These are phyloP conservation scores for Steatornis caripensis DNA, from an alignment of 2,113 vertebrate genomes.

Conservation along the genomic window DNA sequence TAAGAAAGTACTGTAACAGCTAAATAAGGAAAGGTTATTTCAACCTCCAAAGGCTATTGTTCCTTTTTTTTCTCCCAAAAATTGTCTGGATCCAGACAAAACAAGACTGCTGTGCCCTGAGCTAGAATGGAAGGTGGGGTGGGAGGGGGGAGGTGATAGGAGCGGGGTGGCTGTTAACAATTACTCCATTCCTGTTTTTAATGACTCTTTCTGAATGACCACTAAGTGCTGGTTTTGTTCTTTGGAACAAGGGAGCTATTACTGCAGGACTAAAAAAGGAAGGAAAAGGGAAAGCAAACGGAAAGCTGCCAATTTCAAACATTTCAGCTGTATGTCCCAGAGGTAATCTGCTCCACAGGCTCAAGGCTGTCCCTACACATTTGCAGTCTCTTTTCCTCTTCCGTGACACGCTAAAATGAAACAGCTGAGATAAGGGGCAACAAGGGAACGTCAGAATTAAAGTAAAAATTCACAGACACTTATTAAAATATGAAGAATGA, in stretches of 20 bases:
- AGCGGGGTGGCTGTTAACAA: conserved; percentile 75
- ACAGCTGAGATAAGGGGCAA: neutral
- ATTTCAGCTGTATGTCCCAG: conserved; percentile 62
- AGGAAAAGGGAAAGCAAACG: conserved; percentile 82
- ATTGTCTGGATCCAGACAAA: conserved; percentile 51
- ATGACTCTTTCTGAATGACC: conserved; percentile 84
- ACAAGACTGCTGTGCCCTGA: conserved; percentile 45
- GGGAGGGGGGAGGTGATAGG: neutral
- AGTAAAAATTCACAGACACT: neutral
- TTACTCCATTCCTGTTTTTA: conserved; percentile 75
- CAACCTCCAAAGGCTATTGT: conserved; percentile 30
- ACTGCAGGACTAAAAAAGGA: conserved; percentile 79
- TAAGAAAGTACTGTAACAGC: conserved; percentile 22
- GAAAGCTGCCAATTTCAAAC: conserved; percentile 74
- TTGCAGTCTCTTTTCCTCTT: neutral
- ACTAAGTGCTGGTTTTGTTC: conserved; percentile 80
- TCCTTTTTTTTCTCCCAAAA: neutral
- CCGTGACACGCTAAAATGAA: neutral
- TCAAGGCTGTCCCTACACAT: conserved; percentile 29
- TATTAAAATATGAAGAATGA: neutral
- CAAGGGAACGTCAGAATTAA: neutral
- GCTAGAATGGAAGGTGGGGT: conserved; percentile 24
- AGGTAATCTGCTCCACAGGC: conserved; percentile 67
- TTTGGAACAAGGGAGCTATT: conserved; percentile 85
- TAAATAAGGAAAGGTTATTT: conserved; percentile 38